Evolutionary conservation across 2,888 invertebrate genomes (phyloP), one percentile per base, ranked within the genome.

Genomic region (Polymixis flavicincta): DNA sequence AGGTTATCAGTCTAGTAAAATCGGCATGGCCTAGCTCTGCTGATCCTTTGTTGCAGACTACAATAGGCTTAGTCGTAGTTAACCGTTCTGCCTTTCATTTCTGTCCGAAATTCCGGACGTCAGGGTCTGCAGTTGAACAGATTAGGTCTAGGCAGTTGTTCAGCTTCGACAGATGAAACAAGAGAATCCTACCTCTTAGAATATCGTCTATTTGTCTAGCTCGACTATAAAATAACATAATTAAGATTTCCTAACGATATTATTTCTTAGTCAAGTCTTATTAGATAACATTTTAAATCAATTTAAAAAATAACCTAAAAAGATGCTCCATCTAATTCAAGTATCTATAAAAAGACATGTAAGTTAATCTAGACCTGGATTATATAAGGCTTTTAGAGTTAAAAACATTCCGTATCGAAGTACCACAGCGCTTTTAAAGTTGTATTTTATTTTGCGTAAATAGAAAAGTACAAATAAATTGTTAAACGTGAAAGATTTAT

Each of bases 81-180:
- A 57, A 14, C 13, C 17, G 3, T 50, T 32, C 2, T 45, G 48
- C 42, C 22, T 28, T 66, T 42, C 19, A 28, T 68, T 57, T 14
- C 28, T 32, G 64, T 37, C 19, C 17, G 7, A 8, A 37, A 28
- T 54, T 28, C 25, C 7, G 48, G 45, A 37, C 14, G n/a, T 45
- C 59, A 50, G 32, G 4, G n/a, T n/a, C 11, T 17, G 32, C 42
- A 48, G 22, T 61, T 68, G 17, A 63, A 61, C 22, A 22, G 68
- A 81, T 59, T 52, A 52, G 6, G 28, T 28, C 54, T n/a, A 8
- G 50, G 13, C 63, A 79, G 63, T 73, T 19, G 22, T 64, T 72
- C 28, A 14, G 9, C 72, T 64, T 64, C 52, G 55, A 25, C 25
- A 11, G 5, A 13, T 19, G 7, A 52, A 28, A 52, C 52, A 45